Percentiles rank a stretch among this genome's conserved stretches.
These are phyloP conservation scores for Cassiopea andromeda DNA, from an alignment of 30 jellyfish, hydroid and myxozoan species.

Conservation along the genomic window DNA sequence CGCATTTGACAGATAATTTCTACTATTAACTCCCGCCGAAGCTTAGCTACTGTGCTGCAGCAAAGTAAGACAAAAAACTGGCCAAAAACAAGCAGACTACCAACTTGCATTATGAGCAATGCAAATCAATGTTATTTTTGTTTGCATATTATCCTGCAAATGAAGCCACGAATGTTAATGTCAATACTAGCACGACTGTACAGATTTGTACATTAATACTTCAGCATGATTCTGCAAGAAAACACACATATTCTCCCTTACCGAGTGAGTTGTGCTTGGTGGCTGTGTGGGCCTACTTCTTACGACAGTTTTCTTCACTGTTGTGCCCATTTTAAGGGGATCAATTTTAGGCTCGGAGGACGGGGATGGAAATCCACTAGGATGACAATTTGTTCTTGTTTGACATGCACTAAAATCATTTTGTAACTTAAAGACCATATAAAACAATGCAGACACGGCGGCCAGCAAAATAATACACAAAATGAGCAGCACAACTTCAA, in stretches of 20 bases:
- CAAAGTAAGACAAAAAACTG: not conserved
- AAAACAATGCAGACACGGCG: not conserved
- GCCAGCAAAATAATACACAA: not conserved
- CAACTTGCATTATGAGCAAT: no score
- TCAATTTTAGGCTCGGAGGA: not conserved
- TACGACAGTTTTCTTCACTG: not conserved
- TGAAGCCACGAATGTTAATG: conserved; percentile 8
- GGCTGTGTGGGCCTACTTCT: not conserved
- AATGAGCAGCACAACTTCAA: not conserved
- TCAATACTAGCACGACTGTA: conserved; percentile 4
- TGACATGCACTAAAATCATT: not conserved
- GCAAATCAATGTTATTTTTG: no score
- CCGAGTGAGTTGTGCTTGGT: conserved; percentile 8
- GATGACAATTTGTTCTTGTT: not conserved
- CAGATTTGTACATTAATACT: conserved; percentile 4
- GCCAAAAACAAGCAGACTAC: not conserved
- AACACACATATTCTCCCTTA: not conserved
- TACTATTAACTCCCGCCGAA: not conserved
- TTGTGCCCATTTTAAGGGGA: not conserved
- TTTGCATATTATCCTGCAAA: no score
- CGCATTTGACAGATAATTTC: conserved; percentile 21
- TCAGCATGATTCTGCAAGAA: not conserved
- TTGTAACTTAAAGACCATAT: conserved; percentile 5
- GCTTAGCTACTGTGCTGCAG: not conserved
- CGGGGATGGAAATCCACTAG: not conserved